Evolutionary conservation across 2,113 vertebrate genomes (phyloP).

Genomic region (Chaenocephalus aceratus): DNA sequence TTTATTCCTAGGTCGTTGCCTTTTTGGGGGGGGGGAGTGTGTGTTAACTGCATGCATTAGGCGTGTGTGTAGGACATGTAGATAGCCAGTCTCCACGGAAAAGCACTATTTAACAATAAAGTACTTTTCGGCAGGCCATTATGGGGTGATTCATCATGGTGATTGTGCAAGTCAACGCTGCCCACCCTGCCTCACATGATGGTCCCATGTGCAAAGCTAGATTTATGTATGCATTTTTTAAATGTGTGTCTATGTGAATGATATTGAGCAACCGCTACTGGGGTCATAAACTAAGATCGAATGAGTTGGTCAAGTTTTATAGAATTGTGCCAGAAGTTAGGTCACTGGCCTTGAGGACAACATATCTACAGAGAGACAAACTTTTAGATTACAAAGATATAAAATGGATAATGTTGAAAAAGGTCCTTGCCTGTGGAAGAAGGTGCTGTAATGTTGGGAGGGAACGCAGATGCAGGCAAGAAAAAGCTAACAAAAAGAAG

Average conservation of each 20-base stretch:
- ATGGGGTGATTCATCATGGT: constrained; percentile 77
- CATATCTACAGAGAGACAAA: not conserved
- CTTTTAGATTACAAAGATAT: not conserved
- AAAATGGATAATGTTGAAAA: not conserved
- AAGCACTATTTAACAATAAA: constrained; percentile 59
- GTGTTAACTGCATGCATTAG: constrained; percentile 23
- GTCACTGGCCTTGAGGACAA: not conserved
- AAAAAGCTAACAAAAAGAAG: constrained; percentile 2
- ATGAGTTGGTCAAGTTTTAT: constrained; percentile 36
- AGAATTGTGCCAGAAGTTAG: constrained; percentile 32
- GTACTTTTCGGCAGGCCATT: constrained; percentile 46
- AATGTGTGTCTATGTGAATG: constrained; percentile 49
- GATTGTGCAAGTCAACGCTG: constrained; percentile 67
- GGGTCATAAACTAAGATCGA: constrained; percentile 43
- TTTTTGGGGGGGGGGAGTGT: not conserved
- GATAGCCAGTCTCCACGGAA: constrained; percentile 42
- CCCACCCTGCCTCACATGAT: constrained; percentile 55
- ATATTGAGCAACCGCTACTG: constrained; percentile 24
- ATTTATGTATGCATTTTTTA: constrained; percentile 58
- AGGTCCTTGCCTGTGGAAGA: constrained; percentile 4
- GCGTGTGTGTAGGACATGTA: constrained; percentile 62
- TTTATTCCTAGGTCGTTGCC: constrained; percentile 54
- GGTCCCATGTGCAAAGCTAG: constrained; percentile 56
- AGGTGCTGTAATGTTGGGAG: not conserved
- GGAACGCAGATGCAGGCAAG: not conserved